Evolutionary conservation across 2,797 vertebrate genomes (phyloP), one percentile per base, ranked within the genome.

Genomic region (Rhincodon typus): DNA sequence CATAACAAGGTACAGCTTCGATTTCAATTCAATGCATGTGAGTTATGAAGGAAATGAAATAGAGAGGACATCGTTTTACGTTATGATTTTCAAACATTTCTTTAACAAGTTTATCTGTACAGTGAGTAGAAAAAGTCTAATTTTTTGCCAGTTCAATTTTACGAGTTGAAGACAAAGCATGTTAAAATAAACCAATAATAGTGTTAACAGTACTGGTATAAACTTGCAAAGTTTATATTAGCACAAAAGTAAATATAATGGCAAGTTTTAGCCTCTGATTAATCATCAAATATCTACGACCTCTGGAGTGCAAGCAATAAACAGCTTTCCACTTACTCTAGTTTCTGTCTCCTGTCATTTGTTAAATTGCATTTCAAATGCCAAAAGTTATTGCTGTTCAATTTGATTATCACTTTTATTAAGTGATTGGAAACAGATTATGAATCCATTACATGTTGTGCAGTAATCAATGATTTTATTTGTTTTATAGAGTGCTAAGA

Each of bases 211-310:
- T 84, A 42, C 13, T 90, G 53, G 30, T 19, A 90, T 62, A 90
- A 57, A 62, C 87, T 90, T 62, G 15, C 30, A 34, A 34, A 62
- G 25, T 62, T 90, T 62, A 57, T 62, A 34, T 30, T 62, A 30
- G 53, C 53, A 90, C 53, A 66, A 62, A 90, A n/a, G 62, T 88
- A 88, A 88, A 88, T 88, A 88, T 57, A 57, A 84, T 53, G 50
- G 86, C 21, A 38, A 38, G 57, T 8, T 38, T 23, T 42, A n/a
- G n/a, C 21, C n/a, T 67, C 62, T 66, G 66, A 67, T 66, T 67
- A 93, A 93, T n/a, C 62, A 84, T 90, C 27, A 6, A 90, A 90
- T 30, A 57, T 62, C 53, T 25, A n/a, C 67, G 90, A 67, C 57
- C 66, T 46, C 34, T 67, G 5, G 21, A n/a, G 88, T 66, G 23